A percentile compares a stretch with the other conserved stretches of the same genome.
These are phyloP conservation scores for Lutra lutra DNA, from an alignment of 2,797 vertebrate species.

Conservation along the genomic window DNA sequence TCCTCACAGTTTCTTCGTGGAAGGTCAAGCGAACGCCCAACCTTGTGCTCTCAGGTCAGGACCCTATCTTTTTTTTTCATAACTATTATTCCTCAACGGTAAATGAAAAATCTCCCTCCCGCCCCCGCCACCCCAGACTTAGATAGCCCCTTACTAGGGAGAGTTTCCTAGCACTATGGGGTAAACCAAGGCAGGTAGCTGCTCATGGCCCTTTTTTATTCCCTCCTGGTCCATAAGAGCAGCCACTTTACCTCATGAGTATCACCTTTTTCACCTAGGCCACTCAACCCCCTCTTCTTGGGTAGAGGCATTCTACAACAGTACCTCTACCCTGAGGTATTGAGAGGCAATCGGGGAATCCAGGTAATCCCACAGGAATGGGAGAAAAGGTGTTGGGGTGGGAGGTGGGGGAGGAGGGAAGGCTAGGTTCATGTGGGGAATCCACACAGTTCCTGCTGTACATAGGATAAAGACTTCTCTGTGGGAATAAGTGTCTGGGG, in stretches of 20 bases:
- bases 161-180: constrained; percentile 16
- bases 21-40: constrained; percentile 38
- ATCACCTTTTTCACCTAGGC: neutral
- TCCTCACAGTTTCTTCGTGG: neutral
- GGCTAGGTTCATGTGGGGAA: constrained; percentile 60
- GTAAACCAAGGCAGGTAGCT: constrained; percentile 45
- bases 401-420: constrained; percentile 55
- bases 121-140: neutral
- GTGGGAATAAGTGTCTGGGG: constrained; percentile 75
- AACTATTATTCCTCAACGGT: constrained; percentile 39
- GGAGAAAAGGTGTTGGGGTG: constrained; percentile 74
- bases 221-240: neutral
- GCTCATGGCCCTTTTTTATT: neutral
- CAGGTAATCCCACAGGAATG: constrained; percentile 76
- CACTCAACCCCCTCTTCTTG: constrained; percentile 44
- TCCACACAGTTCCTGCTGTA: constrained; percentile 72
- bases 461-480: constrained; percentile 81
- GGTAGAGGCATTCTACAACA: constrained; percentile 47
- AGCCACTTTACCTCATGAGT: constrained; percentile 36
- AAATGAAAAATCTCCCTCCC: constrained; percentile 20
- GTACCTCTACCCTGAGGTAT: constrained; percentile 59
- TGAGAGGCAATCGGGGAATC: constrained; percentile 68
- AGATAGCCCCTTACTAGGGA: constrained; percentile 26
- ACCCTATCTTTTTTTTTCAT: neutral
- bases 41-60: constrained; percentile 33